Conservation (phyloP, 2,797 vertebrate genomes). For the Gastrophryne carolinensis region DNA sequence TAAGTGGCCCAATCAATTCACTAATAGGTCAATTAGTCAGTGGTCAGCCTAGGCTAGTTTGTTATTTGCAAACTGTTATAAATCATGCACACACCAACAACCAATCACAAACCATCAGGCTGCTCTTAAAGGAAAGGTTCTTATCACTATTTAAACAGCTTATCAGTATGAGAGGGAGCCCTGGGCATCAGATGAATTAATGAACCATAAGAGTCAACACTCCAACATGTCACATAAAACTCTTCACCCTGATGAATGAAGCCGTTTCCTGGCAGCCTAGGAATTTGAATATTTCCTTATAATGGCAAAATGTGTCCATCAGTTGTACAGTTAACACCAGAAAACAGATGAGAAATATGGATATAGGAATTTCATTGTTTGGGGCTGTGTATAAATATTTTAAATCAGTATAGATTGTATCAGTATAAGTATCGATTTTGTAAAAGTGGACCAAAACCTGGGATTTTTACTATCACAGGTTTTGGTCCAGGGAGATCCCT, state of each 20-base stretch:
- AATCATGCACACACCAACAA: conserved; percentile 24
- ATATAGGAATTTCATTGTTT: too few species aligned
- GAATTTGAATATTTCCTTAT: conserved; percentile 9
- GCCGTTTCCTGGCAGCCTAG: conserved; percentile 8
- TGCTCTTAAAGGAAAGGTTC: conserved; percentile 18
- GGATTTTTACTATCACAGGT: too few species aligned
- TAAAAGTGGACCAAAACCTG: too few species aligned
- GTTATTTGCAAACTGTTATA: conserved; percentile 41
- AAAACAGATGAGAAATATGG: too few species aligned
- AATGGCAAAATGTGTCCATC: too few species aligned
- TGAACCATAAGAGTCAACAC: conserved; percentile 39
- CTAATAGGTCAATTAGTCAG: conserved; percentile 48
- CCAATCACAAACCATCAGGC: conserved; percentile 21
- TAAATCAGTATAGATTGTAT: too few species aligned
- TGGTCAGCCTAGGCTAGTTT: conserved; percentile 36
- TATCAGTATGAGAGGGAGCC: conserved; percentile 47
- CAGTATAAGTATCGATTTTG: too few species aligned
- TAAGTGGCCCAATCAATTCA: conserved; percentile 46
- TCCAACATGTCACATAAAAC: conserved; percentile 15
- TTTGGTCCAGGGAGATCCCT: too few species aligned
- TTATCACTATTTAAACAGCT: conserved; percentile 48
- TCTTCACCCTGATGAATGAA: conserved; percentile 25
- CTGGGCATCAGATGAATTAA: conserved; percentile 23
- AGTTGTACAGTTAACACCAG: too few species aligned
- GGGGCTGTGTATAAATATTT: too few species aligned